phyloP scores from a whole-genome alignment of 1,140 invertebrate species.

The Neotoxoptera formosana region DNA sequence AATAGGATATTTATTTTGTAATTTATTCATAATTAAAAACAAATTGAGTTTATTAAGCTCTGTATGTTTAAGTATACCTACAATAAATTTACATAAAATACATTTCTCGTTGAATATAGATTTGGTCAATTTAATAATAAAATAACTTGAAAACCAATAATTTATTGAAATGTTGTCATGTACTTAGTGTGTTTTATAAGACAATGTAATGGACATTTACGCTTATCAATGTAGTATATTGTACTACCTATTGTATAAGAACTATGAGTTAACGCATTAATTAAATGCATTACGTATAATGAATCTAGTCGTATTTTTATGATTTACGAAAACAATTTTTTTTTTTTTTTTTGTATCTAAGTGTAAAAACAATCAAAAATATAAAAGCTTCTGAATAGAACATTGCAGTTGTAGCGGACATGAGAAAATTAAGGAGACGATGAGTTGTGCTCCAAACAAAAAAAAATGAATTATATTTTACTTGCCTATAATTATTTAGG shows the following conservation, averaged over 20 bases:
- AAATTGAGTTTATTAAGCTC: not conserved
- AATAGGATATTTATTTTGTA: not conserved
- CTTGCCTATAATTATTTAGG: no score
- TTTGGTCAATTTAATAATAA: no score
- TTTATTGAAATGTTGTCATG: not conserved
- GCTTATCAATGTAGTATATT: not conserved
- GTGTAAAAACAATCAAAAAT: not conserved
- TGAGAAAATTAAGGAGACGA: not conserved
- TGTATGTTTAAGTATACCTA: no score
- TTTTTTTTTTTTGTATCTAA: not conserved
- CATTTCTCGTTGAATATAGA: not conserved
- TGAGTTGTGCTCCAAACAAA: no score
- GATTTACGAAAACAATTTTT: not conserved
- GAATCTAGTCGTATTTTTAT: not conserved
- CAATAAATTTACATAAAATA: not conserved
- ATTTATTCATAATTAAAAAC: not conserved
- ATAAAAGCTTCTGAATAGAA: not conserved
- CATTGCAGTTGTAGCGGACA: not conserved
- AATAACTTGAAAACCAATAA: not conserved
- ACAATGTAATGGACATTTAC: not conserved
- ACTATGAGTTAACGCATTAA: not conserved
- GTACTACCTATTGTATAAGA: no score
- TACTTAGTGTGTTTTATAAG: not conserved
- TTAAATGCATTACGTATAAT: not conserved
- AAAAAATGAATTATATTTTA: no score